These are phyloP conservation scores for Druceiella hillmani DNA, from an alignment of 2,888 invertebrate species.

Conservation along the genomic window DNA sequence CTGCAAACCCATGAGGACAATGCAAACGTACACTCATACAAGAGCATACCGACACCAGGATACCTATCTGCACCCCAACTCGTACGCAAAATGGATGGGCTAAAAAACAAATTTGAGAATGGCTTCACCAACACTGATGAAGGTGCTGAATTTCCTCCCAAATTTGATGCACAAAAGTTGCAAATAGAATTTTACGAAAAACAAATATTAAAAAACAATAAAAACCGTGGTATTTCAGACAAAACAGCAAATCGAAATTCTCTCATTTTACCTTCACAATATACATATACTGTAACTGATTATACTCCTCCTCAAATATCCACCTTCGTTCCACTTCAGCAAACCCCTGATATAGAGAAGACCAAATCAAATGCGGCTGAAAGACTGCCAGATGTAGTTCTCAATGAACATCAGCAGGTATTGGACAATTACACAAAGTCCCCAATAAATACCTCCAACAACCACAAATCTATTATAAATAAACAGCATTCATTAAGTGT, in stretches of 20 bases:
- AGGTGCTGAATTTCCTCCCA: constrained; percentile 25
- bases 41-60: constrained; percentile 38
- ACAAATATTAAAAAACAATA: constrained; percentile 39
- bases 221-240: constrained; percentile 11
- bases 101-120: constrained; percentile 20
- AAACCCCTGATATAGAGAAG: constrained; percentile 48
- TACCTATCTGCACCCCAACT: constrained; percentile 44
- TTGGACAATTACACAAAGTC: not conserved
- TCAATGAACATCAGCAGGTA: constrained; percentile 36
- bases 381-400: constrained; percentile 45
- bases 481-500: constrained; percentile 14
- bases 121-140: constrained; percentile 7
- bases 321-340: constrained; percentile 47
- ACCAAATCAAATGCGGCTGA: constrained; percentile 45
- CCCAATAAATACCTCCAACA: too few species aligned
- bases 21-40: constrained; percentile 29
- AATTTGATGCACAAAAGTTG: constrained; percentile 39
- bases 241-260: constrained; percentile 14
- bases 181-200: constrained; percentile 50
- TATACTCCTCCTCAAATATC: constrained; percentile 35
- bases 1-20: not conserved
- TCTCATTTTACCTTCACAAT: constrained; percentile 11
- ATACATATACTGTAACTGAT: constrained; percentile 43
- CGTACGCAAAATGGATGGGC: constrained; percentile 31
- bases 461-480: too few species aligned